phyloP scores from a whole-genome alignment of 2,888 invertebrate genomes.

The Scaeva pyrastri region DNA sequence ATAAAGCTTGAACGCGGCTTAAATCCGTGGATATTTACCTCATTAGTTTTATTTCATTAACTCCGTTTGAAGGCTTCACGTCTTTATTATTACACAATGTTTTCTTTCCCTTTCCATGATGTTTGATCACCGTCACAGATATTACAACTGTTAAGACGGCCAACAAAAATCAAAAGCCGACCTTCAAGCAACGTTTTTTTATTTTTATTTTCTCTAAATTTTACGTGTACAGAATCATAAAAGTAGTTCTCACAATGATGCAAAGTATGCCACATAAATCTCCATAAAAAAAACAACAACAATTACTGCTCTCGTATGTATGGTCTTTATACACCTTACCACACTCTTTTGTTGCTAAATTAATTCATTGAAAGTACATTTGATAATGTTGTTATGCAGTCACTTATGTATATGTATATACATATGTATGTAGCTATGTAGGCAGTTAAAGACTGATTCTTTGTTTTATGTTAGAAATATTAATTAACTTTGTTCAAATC shows the following conservation, averaged over 20 bases:
- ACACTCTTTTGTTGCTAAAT: not conserved
- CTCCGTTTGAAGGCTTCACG: not conserved
- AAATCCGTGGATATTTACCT: not conserved
- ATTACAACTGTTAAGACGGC: slow-evolving; percentile 1
- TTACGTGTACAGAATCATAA: slow-evolving; percentile 31
- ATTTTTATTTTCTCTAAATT: not conserved
- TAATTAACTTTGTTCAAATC: not conserved
- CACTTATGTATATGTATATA: not conserved
- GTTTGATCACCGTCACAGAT: slow-evolving; percentile 2
- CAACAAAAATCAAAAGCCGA: slow-evolving; percentile 10
- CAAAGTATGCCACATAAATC: slow-evolving; percentile 29
- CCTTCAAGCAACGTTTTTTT: slow-evolving; percentile 6
- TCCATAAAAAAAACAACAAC: not conserved
- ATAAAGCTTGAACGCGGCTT: not conserved
- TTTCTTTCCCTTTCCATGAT: not conserved
- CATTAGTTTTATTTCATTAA: not conserved
- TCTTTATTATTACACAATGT: not conserved
- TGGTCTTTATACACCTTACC: not conserved
- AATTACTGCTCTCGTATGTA: slow-evolving; percentile 1
- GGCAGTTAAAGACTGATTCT: not conserved
- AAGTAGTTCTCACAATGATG: slow-evolving; percentile 20
- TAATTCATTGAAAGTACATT: slow-evolving; percentile 3
- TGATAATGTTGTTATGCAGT: slow-evolving; percentile 8
- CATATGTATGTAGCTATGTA: not conserved
- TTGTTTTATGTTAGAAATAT: not conserved